Evolutionary conservation across 2,888 invertebrate genomes (phyloP).

Genomic region (Xanthorhoe designata): DNA sequence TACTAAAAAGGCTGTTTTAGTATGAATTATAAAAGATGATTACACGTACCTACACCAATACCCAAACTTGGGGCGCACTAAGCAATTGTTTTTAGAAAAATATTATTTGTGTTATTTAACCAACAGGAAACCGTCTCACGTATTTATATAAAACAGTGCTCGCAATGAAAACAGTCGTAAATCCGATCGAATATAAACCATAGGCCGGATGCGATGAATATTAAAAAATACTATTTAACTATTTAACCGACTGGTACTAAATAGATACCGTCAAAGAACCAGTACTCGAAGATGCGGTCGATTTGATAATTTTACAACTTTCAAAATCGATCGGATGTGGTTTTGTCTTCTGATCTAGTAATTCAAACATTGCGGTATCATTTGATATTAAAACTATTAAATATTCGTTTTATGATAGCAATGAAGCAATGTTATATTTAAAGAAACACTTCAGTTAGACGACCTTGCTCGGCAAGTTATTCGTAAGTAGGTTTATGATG

Average conservation of each 20-base stretch:
- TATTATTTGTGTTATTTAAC: conserved; percentile 76
- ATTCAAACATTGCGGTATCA: conserved; percentile 65
- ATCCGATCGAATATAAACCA: conserved; percentile 81
- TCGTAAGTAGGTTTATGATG: conserved; percentile 56
- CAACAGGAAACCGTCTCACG: conserved; percentile 77
- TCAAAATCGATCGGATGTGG: conserved; percentile 77
- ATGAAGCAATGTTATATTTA: conserved; percentile 49
- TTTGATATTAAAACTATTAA: conserved; percentile 50
- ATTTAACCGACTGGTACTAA: conserved; percentile 68
- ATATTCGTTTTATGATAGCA: conserved; percentile 53
- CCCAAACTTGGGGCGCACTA: conserved; percentile 30
- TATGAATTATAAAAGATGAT: background rate
- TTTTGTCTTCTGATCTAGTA: conserved; percentile 59
- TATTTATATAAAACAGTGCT: conserved; percentile 82
- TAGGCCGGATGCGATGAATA: conserved; percentile 77
- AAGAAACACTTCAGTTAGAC: conserved; percentile 34
- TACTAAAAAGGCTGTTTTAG: too few species aligned
- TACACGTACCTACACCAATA: background rate
- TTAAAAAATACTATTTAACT: conserved; percentile 69
- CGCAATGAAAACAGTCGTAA: conserved; percentile 84
- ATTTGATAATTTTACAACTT: conserved; percentile 71
- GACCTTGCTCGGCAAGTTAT: conserved; percentile 42
- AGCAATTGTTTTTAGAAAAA: conserved; percentile 78
- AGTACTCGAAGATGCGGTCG: conserved; percentile 66
- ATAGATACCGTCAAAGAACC: conserved; percentile 64